Evolutionary conservation across 2,888 invertebrate species (phyloP).

Genomic region (Diloba caeruleocephala): DNA sequence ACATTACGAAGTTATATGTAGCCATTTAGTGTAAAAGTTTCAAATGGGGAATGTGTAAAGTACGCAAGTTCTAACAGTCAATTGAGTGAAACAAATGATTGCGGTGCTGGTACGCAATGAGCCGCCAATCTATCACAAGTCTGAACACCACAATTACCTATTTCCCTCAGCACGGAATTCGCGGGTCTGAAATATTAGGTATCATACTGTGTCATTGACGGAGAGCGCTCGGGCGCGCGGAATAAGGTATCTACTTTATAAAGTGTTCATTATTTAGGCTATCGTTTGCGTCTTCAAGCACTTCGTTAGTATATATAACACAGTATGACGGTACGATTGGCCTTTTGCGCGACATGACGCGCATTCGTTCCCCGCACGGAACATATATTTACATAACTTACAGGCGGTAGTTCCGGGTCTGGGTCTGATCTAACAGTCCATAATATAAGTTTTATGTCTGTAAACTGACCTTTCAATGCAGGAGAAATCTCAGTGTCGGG

Average conservation of each 20-base stretch:
- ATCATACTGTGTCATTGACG: slow-evolving; percentile 40
- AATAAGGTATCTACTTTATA: slow-evolving; percentile 25
- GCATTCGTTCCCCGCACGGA: too few species aligned
- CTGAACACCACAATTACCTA: slow-evolving; percentile 48
- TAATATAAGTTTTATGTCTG: too few species aligned
- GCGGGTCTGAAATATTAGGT: slow-evolving; percentile 44
- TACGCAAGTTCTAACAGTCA: slow-evolving; percentile 41
- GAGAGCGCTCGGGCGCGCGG: slow-evolving; percentile 12
- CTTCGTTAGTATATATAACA: slow-evolving; percentile 12
- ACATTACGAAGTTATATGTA: background rate
- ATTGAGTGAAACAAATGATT: slow-evolving; percentile 49
- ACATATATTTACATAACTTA: too few species aligned
- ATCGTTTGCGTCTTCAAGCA: slow-evolving; percentile 24
- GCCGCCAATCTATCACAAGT: slow-evolving; percentile 36
- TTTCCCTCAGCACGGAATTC: slow-evolving; percentile 46
- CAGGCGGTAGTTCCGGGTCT: too few species aligned
- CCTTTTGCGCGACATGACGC: too few species aligned
- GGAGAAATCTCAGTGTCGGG: too few species aligned
- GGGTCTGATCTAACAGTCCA: too few species aligned
- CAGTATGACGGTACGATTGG: too few species aligned
- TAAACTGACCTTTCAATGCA: too few species aligned
- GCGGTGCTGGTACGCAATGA: slow-evolving; percentile 30
- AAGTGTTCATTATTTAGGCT: slow-evolving; percentile 39
- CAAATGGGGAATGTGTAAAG: slow-evolving; percentile 37
- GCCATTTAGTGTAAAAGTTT: slow-evolving; percentile 27